A percentile compares a stretch with the other conserved stretches of the same genome.
These are phyloP conservation scores for Pogonocichla stellata DNA, from an alignment of 2,113 vertebrate species.

Conservation along the genomic window DNA sequence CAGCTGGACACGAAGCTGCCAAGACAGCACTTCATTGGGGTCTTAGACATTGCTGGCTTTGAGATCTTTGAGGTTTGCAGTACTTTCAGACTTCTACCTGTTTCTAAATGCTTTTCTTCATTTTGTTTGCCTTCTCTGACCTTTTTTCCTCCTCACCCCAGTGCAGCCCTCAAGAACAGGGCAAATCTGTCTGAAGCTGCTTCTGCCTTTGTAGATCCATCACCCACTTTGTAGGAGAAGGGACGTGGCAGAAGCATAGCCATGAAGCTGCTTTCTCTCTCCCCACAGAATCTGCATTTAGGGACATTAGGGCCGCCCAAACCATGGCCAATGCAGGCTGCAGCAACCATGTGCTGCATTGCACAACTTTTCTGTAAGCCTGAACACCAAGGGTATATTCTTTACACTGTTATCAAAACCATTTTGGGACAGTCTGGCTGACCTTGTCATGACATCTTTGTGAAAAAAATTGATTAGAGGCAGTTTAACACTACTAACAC, in stretches of 20 bases:
- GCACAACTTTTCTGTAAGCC: background rate
- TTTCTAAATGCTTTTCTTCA: background rate
- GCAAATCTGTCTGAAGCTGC: background rate
- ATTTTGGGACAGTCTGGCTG: background rate
- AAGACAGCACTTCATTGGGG: constrained; percentile 77
- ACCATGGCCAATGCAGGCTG: background rate
- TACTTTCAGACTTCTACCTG: background rate
- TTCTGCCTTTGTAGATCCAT: background rate
- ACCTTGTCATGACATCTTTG: background rate
- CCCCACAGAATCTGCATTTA: background rate
- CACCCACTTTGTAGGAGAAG: background rate
- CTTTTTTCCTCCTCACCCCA: background rate
- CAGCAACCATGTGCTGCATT: background rate
- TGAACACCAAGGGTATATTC: background rate
- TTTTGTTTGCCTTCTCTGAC: background rate
- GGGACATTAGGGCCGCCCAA: background rate
- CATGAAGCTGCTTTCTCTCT: background rate
- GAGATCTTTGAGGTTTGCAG: constrained; percentile 79
- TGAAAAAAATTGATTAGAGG: background rate
- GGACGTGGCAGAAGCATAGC: background rate
- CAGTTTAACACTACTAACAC: background rate
- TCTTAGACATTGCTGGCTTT: constrained; percentile 80
- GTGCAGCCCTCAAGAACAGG: background rate
- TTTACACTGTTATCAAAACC: background rate
- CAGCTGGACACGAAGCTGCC: constrained; percentile 77